Evolutionary conservation across 1,140 invertebrate species (phyloP).

Genomic region (Nymphalis io): DNA sequence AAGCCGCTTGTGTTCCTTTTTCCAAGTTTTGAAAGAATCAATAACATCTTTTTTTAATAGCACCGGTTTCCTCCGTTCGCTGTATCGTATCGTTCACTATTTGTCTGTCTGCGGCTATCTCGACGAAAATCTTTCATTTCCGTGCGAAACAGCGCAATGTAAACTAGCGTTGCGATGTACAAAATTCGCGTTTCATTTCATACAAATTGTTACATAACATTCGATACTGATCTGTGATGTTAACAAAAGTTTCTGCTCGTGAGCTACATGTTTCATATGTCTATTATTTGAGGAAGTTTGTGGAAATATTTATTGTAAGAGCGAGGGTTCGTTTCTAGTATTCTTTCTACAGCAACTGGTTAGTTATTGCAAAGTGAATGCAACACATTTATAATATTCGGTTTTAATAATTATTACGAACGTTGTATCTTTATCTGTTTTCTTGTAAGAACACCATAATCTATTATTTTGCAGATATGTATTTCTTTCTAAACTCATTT

Average conservation of each 20-base stretch:
- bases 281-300: no score
- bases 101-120: constrained; percentile 32
- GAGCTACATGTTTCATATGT: neutral
- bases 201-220: constrained; percentile 19
- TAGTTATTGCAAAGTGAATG: no score
- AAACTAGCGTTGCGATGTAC: neutral
- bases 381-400: no score
- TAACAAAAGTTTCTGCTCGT: neutral
- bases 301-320: no score
- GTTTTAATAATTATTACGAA: no score
- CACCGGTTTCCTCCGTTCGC: neutral
- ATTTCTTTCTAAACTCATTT: no score
- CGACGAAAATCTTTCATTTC: constrained; percentile 44
- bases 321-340: no score
- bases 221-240: neutral
- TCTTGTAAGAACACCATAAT: no score
- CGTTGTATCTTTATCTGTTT: no score
- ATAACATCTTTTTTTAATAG: neutral
- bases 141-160: constrained; percentile 6
- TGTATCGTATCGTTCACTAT: constrained; percentile 12
- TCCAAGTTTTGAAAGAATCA: neutral
- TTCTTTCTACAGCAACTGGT: no score
- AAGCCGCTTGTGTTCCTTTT: no score
- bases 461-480: no score
- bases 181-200: constrained; percentile 13